Evolutionary conservation across 2,888 invertebrate genomes (phyloP).

Genomic region (Drosophila neotestacea): DNA sequence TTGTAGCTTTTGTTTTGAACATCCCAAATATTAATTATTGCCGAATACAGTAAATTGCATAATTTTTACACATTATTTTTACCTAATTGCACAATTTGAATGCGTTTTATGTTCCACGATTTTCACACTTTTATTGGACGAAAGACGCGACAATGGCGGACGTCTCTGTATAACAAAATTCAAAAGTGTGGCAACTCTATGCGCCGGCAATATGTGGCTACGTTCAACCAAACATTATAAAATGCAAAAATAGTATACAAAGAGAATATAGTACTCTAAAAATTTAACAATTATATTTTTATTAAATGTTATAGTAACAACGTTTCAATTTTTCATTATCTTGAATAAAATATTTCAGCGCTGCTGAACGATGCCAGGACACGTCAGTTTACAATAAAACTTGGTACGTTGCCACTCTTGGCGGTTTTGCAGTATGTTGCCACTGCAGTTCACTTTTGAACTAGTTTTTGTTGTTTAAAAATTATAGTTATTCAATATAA

Average conservation of each 20-base stretch:
- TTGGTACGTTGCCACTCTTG: no score
- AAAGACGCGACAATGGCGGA: conserved; percentile 84
- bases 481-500: no score
- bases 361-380: conserved; percentile 70
- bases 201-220: conserved; percentile 52
- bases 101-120: conserved; percentile 57
- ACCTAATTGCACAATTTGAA: conserved; percentile 75
- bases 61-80: conserved; percentile 47
- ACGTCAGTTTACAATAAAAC: conserved; percentile 42
- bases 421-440: no score
- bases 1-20: neutral
- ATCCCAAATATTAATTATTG: neutral
- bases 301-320: neutral
- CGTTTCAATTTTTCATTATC: neutral
- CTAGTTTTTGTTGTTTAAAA: no score
- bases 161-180: conserved; percentile 72
- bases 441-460: no score
- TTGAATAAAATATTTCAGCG: conserved; percentile 8
- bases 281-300: neutral
- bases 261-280: neutral
- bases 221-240: conserved; percentile 43
- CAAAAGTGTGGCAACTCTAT: conserved; percentile 58
- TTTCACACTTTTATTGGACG: conserved; percentile 68
- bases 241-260: neutral
- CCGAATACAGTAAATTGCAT: conserved; percentile 14